Percentiles rank a stretch among this genome's conserved stretches.
phyloP scores from a whole-genome alignment of 2,797 vertebrate species.

The Scarus forsteni region DNA sequence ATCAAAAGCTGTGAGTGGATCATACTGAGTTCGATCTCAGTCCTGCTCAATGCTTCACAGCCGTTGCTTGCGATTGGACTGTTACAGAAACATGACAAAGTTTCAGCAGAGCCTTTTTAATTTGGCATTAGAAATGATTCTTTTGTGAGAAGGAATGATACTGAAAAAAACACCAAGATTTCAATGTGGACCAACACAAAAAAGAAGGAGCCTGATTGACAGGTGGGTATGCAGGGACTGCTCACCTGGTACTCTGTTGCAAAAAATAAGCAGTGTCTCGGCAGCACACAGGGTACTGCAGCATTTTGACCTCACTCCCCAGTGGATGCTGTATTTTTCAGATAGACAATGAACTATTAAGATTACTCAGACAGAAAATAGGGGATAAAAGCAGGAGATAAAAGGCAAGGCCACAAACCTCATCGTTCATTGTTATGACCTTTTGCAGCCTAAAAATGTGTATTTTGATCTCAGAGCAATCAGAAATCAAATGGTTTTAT shows the following conservation, averaged over 20 bases:
- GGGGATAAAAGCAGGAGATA: not conserved
- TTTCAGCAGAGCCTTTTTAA: slow-evolving; percentile 3
- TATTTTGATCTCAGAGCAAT: not conserved
- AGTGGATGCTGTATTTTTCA: too few relatives aligned
- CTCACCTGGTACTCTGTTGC: slow-evolving; percentile 10
- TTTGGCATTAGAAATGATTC: slow-evolving; percentile 15
- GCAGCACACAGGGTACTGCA: slow-evolving; percentile 10
- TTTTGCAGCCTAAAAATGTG: slow-evolving; percentile 4
- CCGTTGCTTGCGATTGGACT: not conserved
- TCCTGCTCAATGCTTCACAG: not conserved
- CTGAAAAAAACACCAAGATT: not conserved
- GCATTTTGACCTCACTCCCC: too few relatives aligned
- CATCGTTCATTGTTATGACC: slow-evolving; percentile 23
- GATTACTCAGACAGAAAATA: not conserved
- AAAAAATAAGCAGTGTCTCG: not conserved
- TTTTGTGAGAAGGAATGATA: slow-evolving; percentile 1
- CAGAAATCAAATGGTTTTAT: slow-evolving; percentile 23
- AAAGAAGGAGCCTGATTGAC: slow-evolving; percentile 17
- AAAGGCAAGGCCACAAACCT: not conserved
- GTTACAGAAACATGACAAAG: slow-evolving; percentile 8
- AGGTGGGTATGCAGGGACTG: slow-evolving; percentile 3
- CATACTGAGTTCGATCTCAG: slow-evolving; percentile 2
- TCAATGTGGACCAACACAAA: slow-evolving; percentile 19
- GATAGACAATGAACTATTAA: too few relatives aligned
- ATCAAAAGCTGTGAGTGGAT: slow-evolving; percentile 14